Evolutionary conservation across 2,888 invertebrate species (phyloP), one percentile per base, ranked within the genome.

Genomic region (Sarcophaga rosellei): DNA sequence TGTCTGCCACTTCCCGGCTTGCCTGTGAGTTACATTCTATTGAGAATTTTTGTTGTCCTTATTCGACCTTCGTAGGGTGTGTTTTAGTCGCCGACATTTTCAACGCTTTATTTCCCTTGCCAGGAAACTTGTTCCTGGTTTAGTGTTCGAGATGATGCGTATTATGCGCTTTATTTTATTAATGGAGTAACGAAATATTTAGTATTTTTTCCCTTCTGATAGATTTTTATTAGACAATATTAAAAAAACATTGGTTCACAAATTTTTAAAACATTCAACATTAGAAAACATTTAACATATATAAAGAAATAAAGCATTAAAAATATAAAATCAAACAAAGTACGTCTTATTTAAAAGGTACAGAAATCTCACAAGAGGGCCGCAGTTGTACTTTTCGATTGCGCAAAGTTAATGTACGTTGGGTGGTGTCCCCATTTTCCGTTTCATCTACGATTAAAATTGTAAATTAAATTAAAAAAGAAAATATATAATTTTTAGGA

Each of bases 381-480:
- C 90, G 89, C 35, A 90, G 77, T 21, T 87, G 65, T 6, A 90
- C 86, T 84, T 88, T 88, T 47, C 90, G 89, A 66, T 88, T 89
- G 12, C 90, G 88, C n/a, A 90, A 75, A 8, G 87, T 83, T 81
- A 90, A 88, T 1, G 88, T 88, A 25, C 90, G 89, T 23, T 81
- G 65, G 11, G 79, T 53, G 15, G 1, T n/a, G 11, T 78, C 62
- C 1, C 17, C 61, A 47, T 4, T 45, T 68, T 69, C 23, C 0
- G 12, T 1, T 23, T 47, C 57, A 23, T 65, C 85, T 72, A 35
- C 57, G 63, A 81, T 35, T 35, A 44, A 45, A 57, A 15, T 53
- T 53, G 53, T 20, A 20, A 12, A 57, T 61, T 61, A 61, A n/a
- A 17, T n/a, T 20, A 66, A 78, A 70, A 74, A 4, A 65, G 57